Conservation (phyloP, 2,888 invertebrate species). For the Orchesella flavescens region DNA sequence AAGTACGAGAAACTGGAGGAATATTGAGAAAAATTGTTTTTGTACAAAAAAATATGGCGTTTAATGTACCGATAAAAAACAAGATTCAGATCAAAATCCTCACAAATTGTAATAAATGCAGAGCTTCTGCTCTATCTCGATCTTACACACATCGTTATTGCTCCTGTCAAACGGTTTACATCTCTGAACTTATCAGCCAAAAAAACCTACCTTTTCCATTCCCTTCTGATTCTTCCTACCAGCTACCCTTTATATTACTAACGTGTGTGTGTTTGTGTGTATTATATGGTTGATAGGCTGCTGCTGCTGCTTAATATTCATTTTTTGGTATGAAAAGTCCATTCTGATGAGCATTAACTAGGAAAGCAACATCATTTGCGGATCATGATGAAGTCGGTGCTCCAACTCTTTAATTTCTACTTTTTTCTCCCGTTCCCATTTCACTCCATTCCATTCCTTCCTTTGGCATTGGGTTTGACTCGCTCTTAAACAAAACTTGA, state of each 20-base stretch:
- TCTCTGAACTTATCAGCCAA: constrained; percentile 13
- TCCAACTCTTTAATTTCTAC: constrained; percentile 54
- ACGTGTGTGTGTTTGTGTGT: too few relatives aligned
- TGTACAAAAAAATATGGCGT: constrained; percentile 18
- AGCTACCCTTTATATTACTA: too few relatives aligned
- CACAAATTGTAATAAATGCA: constrained; percentile 42
- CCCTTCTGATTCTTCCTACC: constrained; percentile 40
- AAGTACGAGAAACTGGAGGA: constrained; percentile 21
- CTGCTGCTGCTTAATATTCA: constrained; percentile 54
- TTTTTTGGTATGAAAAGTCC: constrained; percentile 47
- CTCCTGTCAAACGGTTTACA: constrained; percentile 37
- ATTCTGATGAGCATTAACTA: constrained; percentile 50
- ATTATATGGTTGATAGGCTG: background rate
- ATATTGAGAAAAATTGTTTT: constrained; percentile 37
- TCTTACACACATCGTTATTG: background rate
- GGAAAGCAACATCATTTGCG: constrained; percentile 56
- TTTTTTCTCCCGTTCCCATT: constrained; percentile 7
- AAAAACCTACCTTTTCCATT: constrained; percentile 23
- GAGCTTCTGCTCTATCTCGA: background rate
- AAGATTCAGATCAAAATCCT: constrained; percentile 54
- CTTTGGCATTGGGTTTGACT: background rate
- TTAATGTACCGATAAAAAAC: constrained; percentile 49
- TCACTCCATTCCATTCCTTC: background rate
- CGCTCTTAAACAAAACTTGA: constrained; percentile 4
- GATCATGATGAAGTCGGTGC: constrained; percentile 56